Conservation (phyloP, 2,797 vertebrate genomes). For the Anomalospiza imberbis region DNA sequence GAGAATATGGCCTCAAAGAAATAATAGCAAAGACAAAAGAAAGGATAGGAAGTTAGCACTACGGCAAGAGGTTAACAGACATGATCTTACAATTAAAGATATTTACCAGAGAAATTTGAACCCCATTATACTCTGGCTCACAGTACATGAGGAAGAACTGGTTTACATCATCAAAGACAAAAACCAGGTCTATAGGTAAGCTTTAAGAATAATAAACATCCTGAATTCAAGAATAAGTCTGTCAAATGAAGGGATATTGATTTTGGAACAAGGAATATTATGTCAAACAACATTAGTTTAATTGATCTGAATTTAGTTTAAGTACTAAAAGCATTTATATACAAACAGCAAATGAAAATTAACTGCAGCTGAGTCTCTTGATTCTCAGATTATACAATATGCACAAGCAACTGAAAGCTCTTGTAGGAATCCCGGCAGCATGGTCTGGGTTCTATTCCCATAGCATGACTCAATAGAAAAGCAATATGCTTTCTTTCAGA, state of each 20-base stretch:
- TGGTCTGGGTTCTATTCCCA: slow-evolving; percentile 64
- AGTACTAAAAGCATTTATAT: slow-evolving; percentile 84
- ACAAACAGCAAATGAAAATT: slow-evolving; percentile 82
- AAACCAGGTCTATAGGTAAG: slow-evolving; percentile 85
- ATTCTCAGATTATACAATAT: slow-evolving; percentile 56
- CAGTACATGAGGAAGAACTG: slow-evolving; percentile 75
- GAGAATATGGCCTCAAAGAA: background rate
- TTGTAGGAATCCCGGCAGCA: slow-evolving; percentile 27
- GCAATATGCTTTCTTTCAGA: slow-evolving; percentile 81
- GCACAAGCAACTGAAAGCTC: slow-evolving; percentile 47
- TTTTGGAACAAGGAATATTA: slow-evolving; percentile 84
- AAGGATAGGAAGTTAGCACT: slow-evolving; percentile 42
- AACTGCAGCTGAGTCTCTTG: slow-evolving; percentile 76
- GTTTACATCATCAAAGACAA: slow-evolving; percentile 82
- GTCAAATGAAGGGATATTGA: slow-evolving; percentile 82
- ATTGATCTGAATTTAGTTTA: slow-evolving; percentile 85
- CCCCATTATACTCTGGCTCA: slow-evolving; percentile 72
- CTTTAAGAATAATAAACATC: slow-evolving; percentile 87
- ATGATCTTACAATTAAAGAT: slow-evolving; percentile 77
- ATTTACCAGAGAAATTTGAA: slow-evolving; percentile 78
- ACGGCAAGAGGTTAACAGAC: slow-evolving; percentile 65
- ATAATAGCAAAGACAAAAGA: slow-evolving; percentile 36
- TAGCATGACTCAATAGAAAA: slow-evolving; percentile 59
- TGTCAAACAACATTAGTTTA: slow-evolving; percentile 83
- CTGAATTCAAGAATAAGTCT: slow-evolving; percentile 80